Evolutionary conservation across 1,140 invertebrate species (phyloP).

Genomic region (Plectrocnemia conspersa): DNA sequence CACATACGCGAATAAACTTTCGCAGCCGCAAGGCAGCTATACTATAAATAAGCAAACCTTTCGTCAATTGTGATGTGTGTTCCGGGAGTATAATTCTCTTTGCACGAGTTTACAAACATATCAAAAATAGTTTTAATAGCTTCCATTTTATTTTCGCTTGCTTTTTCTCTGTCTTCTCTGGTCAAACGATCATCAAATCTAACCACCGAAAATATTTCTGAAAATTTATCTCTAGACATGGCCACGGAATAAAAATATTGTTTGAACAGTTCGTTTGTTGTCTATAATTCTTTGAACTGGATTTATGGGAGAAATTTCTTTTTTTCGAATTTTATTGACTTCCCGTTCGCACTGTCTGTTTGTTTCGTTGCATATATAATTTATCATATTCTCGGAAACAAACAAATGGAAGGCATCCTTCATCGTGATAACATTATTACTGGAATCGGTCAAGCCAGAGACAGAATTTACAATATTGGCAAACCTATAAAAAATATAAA

Average conservation of each 20-base stretch:
- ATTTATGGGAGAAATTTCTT: background rate
- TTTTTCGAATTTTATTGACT: constrained; percentile 6
- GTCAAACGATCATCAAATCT: constrained; percentile 14
- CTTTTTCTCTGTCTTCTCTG: background rate
- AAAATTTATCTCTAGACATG: constrained; percentile 17
- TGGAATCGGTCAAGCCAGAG: constrained; percentile 4
- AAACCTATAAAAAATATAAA: too few species aligned
- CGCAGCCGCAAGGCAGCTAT: too few species aligned
- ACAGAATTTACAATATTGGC: constrained; percentile 7
- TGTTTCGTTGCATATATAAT: constrained; percentile 6
- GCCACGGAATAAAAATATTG: constrained; percentile 11
- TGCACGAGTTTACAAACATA: constrained; percentile 13
- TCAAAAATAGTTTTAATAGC: constrained; percentile 10
- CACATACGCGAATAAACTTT: too few species aligned
- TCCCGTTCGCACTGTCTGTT: constrained; percentile 4
- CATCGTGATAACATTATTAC: constrained; percentile 5
- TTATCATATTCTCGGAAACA: background rate
- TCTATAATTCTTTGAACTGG: constrained; percentile 9
- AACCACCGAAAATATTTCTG: background rate
- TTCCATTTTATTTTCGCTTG: constrained; percentile 3
- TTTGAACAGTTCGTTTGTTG: constrained; percentile 1
- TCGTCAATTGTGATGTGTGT: constrained; percentile 6
- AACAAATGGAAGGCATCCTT: constrained; percentile 2
- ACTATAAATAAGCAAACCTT: too few species aligned
- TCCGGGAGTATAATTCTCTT: constrained; percentile 3